These are phyloP conservation scores for Misgurnus mizolepis DNA, from an alignment of 2,113 vertebrate genomes.

Conservation along the genomic window DNA sequence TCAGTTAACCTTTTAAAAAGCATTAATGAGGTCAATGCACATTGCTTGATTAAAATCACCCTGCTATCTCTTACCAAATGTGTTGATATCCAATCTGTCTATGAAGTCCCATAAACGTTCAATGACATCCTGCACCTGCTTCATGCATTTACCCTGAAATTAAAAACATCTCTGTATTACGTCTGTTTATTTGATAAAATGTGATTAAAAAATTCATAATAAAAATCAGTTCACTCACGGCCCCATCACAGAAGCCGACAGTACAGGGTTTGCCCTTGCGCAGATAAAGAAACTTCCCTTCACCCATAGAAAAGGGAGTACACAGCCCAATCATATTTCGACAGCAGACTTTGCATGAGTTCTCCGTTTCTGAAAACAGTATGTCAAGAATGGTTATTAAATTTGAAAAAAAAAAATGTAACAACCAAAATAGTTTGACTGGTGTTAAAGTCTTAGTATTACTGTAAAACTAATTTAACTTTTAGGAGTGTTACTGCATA, in stretches of 20 bases:
- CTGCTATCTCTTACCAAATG: conserved; percentile 80
- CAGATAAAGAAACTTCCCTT: conserved; percentile 77
- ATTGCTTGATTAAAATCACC: not conserved
- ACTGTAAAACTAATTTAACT: too few species aligned
- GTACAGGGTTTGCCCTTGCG: conserved; percentile 97
- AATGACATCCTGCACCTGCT: conserved; percentile 96
- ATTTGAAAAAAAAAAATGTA: too few species aligned
- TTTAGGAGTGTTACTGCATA: too few species aligned
- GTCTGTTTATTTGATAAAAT: not conserved
- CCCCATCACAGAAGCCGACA: conserved; percentile 90
- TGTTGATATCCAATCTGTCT: conserved; percentile 97
- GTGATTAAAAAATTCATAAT: not conserved
- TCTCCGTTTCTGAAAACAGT: conserved; percentile 78
- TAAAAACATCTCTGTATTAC: not conserved
- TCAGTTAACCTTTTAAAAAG: not conserved
- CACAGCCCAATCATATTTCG: conserved; percentile 76
- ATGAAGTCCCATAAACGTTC: conserved; percentile 98
- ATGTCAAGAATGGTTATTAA: too few species aligned
- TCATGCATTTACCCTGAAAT: conserved; percentile 93
- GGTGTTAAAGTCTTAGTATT: not conserved
- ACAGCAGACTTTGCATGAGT: conserved; percentile 97
- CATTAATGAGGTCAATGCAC: not conserved
- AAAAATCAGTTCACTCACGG: conserved; percentile 71
- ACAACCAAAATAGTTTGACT: not conserved
- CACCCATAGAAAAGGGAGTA: conserved; percentile 66